Evolutionary conservation across 2,888 invertebrate species (phyloP).

Genomic region (Eustalomyia histrio): DNA sequence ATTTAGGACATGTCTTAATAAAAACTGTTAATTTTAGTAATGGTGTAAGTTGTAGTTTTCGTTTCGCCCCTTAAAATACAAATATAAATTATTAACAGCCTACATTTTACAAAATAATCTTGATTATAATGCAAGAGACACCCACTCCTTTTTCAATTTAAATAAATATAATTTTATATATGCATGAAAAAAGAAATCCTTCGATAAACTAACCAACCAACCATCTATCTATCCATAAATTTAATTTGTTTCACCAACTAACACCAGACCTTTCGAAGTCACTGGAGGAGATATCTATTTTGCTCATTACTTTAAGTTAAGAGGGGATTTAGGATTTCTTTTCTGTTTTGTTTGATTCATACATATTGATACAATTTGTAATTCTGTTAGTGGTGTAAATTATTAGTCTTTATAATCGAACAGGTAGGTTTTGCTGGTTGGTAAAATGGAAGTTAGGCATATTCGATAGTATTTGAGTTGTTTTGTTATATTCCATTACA

Average conservation of each 20-base stretch:
- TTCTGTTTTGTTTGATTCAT: constrained; percentile 38
- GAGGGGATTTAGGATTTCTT: not conserved
- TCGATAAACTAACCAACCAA: not conserved
- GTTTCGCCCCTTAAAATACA: not conserved
- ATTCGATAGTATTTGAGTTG: not conserved
- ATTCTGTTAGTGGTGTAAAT: constrained; percentile 19
- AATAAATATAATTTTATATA: not conserved
- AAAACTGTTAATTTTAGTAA: too few relatives aligned
- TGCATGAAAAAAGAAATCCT: not conserved
- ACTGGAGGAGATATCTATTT: constrained; percentile 32
- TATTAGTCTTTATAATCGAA: constrained; percentile 37
- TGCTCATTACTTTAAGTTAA: constrained; percentile 33
- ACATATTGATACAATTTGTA: constrained; percentile 1
- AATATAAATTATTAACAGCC: constrained; percentile 29
- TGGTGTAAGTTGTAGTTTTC: not conserved
- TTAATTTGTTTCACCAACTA: not conserved
- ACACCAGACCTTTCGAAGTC: constrained; percentile 3
- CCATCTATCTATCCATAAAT: not conserved
- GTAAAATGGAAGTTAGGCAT: not conserved
- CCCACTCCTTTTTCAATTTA: not conserved
- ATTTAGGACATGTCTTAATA: too few relatives aligned
- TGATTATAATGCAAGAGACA: constrained; percentile 20
- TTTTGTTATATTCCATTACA: constrained; percentile 1
- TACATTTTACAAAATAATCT: constrained; percentile 37
- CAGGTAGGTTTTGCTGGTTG: constrained; percentile 33